Conservation (phyloP, 2,888 invertebrate genomes). For the Nephrotoma flavescens region DNA sequence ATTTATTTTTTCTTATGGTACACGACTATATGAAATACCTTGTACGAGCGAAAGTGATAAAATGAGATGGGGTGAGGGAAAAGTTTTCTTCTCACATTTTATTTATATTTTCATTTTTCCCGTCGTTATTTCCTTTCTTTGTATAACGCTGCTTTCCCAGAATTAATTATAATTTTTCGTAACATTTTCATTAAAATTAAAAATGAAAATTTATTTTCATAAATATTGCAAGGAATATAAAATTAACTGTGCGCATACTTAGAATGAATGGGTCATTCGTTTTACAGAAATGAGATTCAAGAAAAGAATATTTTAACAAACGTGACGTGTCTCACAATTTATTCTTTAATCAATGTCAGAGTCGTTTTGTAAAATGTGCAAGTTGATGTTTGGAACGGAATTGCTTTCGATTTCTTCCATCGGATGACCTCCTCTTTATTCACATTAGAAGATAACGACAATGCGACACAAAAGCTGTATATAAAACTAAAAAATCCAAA, state of each 20-base stretch:
- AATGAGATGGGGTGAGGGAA: neutral
- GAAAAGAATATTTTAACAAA: neutral
- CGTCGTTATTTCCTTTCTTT: neutral
- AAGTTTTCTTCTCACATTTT: neutral
- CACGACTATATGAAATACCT: neutral
- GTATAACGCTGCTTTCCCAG: neutral
- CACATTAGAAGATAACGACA: too few species aligned
- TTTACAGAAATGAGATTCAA: neutral
- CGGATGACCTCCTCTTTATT: too few species aligned
- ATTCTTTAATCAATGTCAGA: neutral
- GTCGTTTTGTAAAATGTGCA: too few species aligned
- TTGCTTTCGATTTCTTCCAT: too few species aligned
- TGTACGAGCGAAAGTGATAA: neutral
- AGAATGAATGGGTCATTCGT: neutral
- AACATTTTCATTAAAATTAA: neutral
- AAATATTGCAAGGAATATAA: neutral
- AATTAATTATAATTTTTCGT: neutral
- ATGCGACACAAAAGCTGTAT: too few species aligned
- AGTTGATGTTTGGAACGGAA: too few species aligned
- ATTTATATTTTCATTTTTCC: neutral
- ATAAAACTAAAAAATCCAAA: too few species aligned
- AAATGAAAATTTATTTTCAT: neutral
- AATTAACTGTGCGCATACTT: neutral
- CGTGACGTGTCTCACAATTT: neutral
- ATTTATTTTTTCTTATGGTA: neutral